phyloP scores from a whole-genome alignment of 2,113 vertebrate genomes.

The Cyanoliseus patagonus region DNA sequence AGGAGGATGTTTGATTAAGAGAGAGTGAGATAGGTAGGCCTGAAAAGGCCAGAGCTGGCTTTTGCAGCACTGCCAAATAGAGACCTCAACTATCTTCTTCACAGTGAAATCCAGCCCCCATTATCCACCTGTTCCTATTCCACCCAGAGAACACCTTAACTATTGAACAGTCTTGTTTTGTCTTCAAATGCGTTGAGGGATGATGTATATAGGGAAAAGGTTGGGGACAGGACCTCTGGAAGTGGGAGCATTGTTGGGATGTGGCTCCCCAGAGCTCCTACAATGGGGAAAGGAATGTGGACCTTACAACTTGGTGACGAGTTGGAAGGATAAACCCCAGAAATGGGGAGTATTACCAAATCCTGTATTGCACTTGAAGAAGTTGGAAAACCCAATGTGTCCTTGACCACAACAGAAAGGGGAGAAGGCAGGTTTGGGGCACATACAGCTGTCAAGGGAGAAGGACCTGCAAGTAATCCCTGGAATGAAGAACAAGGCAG shows the following conservation, averaged over 20 bases:
- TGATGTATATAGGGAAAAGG: not conserved
- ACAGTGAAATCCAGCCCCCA: not conserved
- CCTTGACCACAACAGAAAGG: not conserved
- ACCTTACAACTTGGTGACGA: not conserved
- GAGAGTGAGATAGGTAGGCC: not conserved
- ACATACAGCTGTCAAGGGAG: not conserved
- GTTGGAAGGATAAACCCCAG: not conserved
- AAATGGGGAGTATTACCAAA: not conserved
- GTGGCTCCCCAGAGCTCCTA: not conserved
- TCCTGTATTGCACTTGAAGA: not conserved
- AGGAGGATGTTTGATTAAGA: not conserved
- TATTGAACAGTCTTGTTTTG: not conserved
- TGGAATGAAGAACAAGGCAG: not conserved
- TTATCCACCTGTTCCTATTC: not conserved
- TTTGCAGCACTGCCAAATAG: not conserved
- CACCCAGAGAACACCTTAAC: not conserved
- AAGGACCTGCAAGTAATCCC: not conserved
- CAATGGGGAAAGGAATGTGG: accelerated
- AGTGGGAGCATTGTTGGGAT: not conserved
- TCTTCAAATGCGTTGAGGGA: not conserved
- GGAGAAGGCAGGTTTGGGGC: not conserved
- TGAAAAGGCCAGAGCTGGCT: not conserved
- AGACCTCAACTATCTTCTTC: not conserved
- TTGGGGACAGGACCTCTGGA: not conserved
- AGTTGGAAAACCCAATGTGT: not conserved